Conservation (phyloP, 2,888 invertebrate genomes). For the Melipona beecheii region DNA sequence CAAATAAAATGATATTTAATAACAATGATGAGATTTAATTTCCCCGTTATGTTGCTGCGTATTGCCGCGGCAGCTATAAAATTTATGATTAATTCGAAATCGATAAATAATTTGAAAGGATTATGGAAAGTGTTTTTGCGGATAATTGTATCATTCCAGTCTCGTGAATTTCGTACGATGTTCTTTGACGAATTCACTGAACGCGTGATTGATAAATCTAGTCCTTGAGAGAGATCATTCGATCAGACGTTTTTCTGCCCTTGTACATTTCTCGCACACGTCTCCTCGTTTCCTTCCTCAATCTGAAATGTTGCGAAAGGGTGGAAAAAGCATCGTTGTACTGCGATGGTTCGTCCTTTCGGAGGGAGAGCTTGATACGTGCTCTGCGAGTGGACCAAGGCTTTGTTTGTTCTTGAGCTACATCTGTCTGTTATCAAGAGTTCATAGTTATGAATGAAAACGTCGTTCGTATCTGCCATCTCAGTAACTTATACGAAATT, state of each 20-base stretch:
- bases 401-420: constrained; percentile 32
- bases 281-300: neutral
- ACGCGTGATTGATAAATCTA: constrained; percentile 17
- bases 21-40: too few species aligned
- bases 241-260: constrained; percentile 12
- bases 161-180: neutral
- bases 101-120: too few species aligned
- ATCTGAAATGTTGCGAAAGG: constrained; percentile 13
- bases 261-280: too few species aligned
- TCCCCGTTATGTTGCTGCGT: too few species aligned
- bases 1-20: too few species aligned
- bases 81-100: too few species aligned
- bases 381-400: constrained; percentile 3
- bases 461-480: constrained; percentile 50
- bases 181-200: neutral
- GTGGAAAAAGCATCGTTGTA: constrained; percentile 27
- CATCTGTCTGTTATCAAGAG: constrained; percentile 53
- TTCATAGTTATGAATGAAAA: constrained; percentile 50
- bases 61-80: too few species aligned
- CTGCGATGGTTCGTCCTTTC: constrained; percentile 25
- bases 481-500: constrained; percentile 16
- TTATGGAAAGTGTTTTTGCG: too few species aligned
- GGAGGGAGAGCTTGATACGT: constrained; percentile 27
- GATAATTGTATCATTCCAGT: neutral
- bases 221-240: constrained; percentile 13